Conservation (phyloP, 2,888 invertebrate genomes). For the Nomada ruficornis region DNA sequence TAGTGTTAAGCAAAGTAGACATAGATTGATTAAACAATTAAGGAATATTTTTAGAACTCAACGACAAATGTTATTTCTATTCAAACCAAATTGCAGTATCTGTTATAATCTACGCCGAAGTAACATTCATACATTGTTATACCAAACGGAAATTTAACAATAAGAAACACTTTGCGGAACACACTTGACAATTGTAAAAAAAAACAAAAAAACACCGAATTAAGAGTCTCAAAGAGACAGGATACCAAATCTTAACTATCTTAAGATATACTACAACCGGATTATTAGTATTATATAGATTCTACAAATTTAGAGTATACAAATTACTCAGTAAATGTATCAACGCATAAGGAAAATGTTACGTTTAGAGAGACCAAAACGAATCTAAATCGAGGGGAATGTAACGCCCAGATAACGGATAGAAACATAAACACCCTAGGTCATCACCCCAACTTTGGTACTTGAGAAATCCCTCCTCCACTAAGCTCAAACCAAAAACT, state of each 20-base stretch:
- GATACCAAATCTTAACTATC: not conserved
- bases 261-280: no score
- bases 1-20: not conserved
- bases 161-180: not conserved
- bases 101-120: no score
- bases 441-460: no score
- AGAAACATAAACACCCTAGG: no score
- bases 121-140: no score
- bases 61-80: not conserved
- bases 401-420: not conserved
- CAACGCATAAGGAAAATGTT: not conserved
- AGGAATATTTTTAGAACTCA: not conserved
- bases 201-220: not conserved
- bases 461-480: no score
- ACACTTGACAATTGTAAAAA: not conserved
- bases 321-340: not conserved
- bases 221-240: not conserved
- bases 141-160: not conserved
- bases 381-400: not conserved
- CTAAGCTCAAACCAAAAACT: no score
- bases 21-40: not conserved
- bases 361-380: not conserved
- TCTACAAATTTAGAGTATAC: not conserved
- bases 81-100: no score
- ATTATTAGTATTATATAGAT: no score